Evolutionary conservation across 1,140 invertebrate species (phyloP).

Genomic region (Microvelia longipes): DNA sequence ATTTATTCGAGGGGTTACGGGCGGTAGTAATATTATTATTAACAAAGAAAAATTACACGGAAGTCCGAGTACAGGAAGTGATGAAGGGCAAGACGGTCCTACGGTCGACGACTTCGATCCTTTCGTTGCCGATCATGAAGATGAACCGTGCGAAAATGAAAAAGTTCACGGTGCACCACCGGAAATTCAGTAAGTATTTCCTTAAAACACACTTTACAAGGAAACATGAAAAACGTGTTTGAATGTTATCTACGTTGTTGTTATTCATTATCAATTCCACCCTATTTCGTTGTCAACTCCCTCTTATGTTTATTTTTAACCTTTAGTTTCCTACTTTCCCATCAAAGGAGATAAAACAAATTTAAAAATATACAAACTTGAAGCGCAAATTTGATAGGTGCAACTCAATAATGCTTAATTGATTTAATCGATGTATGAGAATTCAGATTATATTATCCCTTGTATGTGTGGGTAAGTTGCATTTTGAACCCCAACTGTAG

Average conservation of each 20-base stretch:
- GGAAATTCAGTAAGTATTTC: slow-evolving; percentile 42
- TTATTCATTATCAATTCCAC: too few relatives aligned
- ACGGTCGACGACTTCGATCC: slow-evolving; percentile 57
- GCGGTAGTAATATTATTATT: slow-evolving; percentile 32
- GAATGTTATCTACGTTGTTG: too few relatives aligned
- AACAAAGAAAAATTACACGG: slow-evolving; percentile 41
- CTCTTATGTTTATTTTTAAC: background rate
- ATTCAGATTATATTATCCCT: too few relatives aligned
- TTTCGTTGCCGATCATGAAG: slow-evolving; percentile 47
- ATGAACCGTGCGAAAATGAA: slow-evolving; percentile 58
- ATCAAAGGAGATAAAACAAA: background rate
- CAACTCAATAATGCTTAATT: too few relatives aligned
- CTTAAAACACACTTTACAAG: too few relatives aligned
- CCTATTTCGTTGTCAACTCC: too few relatives aligned
- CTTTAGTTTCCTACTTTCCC: background rate
- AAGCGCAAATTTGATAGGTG: too few relatives aligned
- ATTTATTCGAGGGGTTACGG: slow-evolving; percentile 39
- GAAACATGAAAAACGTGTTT: too few relatives aligned
- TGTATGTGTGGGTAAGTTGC: too few relatives aligned
- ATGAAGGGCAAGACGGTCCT: slow-evolving; percentile 52
- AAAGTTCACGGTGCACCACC: slow-evolving; percentile 37
- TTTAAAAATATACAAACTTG: too few relatives aligned
- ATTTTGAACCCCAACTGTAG: too few relatives aligned
- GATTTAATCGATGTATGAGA: too few relatives aligned
- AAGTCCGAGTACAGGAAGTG: slow-evolving; percentile 66